phyloP scores from a whole-genome alignment of 2,888 invertebrate species.

The Geophilus truncorum region DNA sequence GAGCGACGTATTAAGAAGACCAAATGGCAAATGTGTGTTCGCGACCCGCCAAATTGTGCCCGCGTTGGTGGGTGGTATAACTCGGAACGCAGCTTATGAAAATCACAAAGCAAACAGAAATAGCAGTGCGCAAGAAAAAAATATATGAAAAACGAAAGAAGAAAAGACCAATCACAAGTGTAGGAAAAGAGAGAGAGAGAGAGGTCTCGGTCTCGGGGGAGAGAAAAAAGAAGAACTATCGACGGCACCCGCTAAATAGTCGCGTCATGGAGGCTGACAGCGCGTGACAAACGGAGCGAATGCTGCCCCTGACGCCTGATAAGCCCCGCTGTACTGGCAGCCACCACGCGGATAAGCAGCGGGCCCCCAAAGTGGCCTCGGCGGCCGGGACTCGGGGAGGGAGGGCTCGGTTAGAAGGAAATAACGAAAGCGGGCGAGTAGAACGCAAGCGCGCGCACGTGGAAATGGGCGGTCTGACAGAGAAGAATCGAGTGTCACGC shows the following conservation, averaged over 20 bases:
- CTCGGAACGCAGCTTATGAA: background rate
- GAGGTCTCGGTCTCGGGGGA: conserved; percentile 3
- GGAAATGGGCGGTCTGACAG: conserved; percentile 16
- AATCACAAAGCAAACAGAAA: background rate
- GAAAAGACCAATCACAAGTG: background rate
- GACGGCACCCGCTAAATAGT: conserved; percentile 16
- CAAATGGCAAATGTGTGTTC: conserved; percentile 14
- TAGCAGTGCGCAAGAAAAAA: background rate
- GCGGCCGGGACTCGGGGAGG: background rate
- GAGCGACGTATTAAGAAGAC: background rate
- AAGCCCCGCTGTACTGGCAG: conserved; percentile 7
- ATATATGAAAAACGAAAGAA: background rate
- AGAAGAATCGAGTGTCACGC: conserved; percentile 20
- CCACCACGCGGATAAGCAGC: conserved; percentile 12
- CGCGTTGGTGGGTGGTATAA: background rate
- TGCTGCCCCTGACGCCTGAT: conserved; percentile 16
- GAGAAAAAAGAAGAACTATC: background rate
- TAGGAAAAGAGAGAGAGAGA: background rate
- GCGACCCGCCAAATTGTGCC: conserved; percentile 16
- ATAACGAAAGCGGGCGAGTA: background rate
- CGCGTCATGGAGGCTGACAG: conserved; percentile 20
- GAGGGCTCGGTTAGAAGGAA: background rate
- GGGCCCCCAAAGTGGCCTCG: conserved; percentile 15
- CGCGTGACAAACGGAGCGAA: conserved; percentile 20
- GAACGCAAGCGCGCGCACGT: background rate